Percentiles rank a stretch among this genome's conserved stretches.
Conservation (phyloP, 2,888 invertebrate genomes). For the Sinelater perroti region DNA sequence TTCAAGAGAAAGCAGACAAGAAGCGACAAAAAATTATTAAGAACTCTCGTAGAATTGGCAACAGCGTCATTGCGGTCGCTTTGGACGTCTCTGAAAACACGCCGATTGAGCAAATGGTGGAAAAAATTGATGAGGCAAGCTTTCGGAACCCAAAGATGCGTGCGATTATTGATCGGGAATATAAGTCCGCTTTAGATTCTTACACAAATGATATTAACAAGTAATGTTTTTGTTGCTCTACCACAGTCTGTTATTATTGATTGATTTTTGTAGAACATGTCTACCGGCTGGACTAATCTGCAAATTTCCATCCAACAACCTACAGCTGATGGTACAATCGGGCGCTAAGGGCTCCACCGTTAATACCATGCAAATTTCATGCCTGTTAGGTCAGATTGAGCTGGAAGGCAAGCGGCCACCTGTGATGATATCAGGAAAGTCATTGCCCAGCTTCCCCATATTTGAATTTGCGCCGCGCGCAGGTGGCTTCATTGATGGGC, state of each 20-base stretch:
- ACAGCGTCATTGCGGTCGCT: constrained; percentile 64
- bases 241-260: constrained; percentile 48
- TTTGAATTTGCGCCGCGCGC: constrained; percentile 90
- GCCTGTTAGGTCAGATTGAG: constrained; percentile 96
- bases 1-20: constrained; percentile 75
- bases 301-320: constrained; percentile 92
- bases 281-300: constrained; percentile 85
- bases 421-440: constrained; percentile 90
- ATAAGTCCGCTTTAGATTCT: constrained; percentile 80
- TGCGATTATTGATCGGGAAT: constrained; percentile 82
- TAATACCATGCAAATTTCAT: constrained; percentile 98
- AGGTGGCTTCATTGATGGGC: constrained; percentile 95
- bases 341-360: constrained; percentile 99
- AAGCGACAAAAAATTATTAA: constrained; percentile 75
- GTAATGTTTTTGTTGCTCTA: constrained; percentile 55
- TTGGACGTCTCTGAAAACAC: constrained; percentile 72
- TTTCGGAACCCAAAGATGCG: constrained; percentile 79
- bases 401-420: constrained; percentile 97
- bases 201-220: constrained; percentile 92
- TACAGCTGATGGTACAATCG: constrained; percentile 98
- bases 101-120: constrained; percentile 67
- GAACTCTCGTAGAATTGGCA: constrained; percentile 65
- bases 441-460: constrained; percentile 89
- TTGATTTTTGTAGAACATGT: constrained; percentile 67
- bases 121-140: constrained; percentile 76